Evolutionary conservation across 2,888 invertebrate genomes (phyloP).

Genomic region (Trichopria drosophilae): DNA sequence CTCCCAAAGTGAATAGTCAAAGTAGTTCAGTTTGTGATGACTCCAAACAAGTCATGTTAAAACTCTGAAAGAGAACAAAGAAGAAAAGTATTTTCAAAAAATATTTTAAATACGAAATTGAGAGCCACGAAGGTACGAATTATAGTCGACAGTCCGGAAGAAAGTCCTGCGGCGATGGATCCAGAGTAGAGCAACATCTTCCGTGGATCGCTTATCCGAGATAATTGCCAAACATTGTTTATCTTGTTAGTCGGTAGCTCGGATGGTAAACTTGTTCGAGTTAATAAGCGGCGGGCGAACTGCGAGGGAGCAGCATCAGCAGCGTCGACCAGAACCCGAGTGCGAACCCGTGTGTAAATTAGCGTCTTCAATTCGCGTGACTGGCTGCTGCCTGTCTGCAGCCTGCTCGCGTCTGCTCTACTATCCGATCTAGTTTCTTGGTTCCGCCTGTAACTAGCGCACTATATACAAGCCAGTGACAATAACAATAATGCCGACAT

Average conservation of each 20-base stretch:
- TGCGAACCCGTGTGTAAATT: constrained; percentile 55
- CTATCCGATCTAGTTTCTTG: neutral
- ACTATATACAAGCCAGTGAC: no score
- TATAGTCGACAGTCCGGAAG: no score
- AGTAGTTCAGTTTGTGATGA: no score
- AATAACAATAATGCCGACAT: constrained; percentile 3
- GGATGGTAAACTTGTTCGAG: constrained; percentile 50
- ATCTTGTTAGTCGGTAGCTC: constrained; percentile 54
- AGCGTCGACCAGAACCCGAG: constrained; percentile 37
- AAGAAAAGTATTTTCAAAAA: no score
- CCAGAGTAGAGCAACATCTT: neutral
- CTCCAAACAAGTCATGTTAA: no score
- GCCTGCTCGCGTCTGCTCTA: constrained; percentile 2
- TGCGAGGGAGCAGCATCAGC: constrained; percentile 35
- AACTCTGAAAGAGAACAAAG: no score
- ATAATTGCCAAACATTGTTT: constrained; percentile 59
- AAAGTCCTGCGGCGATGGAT: no score
- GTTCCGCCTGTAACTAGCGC: neutral
- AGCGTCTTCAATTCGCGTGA: constrained; percentile 56
- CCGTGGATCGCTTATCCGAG: constrained; percentile 34
- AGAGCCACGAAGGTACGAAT: no score
- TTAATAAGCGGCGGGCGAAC: constrained; percentile 49
- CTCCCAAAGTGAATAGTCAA: no score
- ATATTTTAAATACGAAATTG: no score
- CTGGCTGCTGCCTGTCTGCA: constrained; percentile 29